Evolutionary conservation across 2,888 invertebrate genomes (phyloP).

Genomic region (Halocaridina rubra): DNA sequence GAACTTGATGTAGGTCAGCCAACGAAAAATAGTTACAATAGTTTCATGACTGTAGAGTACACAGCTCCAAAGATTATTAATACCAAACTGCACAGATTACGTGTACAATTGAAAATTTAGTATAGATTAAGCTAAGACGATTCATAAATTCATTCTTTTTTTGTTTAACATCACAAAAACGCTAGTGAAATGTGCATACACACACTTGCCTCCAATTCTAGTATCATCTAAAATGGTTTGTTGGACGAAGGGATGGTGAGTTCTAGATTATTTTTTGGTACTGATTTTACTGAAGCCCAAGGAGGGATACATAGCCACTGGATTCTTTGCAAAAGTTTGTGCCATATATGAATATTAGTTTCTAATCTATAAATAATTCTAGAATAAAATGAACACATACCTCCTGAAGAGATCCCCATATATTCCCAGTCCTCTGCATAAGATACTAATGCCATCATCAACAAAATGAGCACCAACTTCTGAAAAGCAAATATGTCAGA

Average conservation of each 20-base stretch:
- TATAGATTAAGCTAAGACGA: too few relatives aligned
- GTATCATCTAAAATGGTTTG: too few relatives aligned
- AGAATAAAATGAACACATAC: conserved; percentile 10
- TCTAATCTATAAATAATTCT: neutral
- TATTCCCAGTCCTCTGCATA: conserved; percentile 22
- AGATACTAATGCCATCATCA: conserved; percentile 27
- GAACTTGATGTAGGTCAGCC: too few relatives aligned
- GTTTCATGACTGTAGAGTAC: neutral
- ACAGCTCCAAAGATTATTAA: neutral
- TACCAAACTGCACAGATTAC: too few relatives aligned
- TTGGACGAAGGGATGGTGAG: too few relatives aligned
- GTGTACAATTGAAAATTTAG: too few relatives aligned
- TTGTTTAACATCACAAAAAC: too few relatives aligned
- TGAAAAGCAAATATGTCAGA: conserved; percentile 33
- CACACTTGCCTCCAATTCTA: too few relatives aligned
- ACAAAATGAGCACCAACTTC: conserved; percentile 35
- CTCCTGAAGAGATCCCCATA: conserved; percentile 40
- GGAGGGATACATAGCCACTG: neutral
- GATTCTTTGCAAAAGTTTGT: neutral
- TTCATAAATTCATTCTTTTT: too few relatives aligned
- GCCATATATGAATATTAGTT: neutral
- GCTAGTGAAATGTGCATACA: too few relatives aligned
- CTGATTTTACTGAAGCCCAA: neutral
- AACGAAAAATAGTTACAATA: too few relatives aligned
- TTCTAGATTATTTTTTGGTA: neutral